A percentile compares a stretch with the other conserved stretches of the same genome.
These are phyloP conservation scores for Metopia argyrocephala DNA, from an alignment of 2,888 invertebrate species.

Conservation along the genomic window DNA sequence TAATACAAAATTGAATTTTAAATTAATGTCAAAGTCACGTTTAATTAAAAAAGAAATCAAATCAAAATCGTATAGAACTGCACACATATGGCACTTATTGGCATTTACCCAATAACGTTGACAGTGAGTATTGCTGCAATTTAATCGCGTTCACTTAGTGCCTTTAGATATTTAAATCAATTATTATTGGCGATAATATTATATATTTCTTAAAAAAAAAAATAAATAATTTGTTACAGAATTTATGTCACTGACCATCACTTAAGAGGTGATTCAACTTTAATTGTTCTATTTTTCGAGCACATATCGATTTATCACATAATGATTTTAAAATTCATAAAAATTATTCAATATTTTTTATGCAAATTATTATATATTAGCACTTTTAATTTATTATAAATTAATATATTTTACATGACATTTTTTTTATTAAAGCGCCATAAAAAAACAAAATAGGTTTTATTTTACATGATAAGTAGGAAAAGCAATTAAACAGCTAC, in stretches of 20 bases:
- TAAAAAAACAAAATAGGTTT: not conserved
- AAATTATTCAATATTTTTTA: not conserved
- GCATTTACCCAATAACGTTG: conserved; percentile 26
- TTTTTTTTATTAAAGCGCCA: not conserved
- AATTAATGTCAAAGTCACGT: conserved; percentile 25
- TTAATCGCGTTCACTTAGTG: not conserved
- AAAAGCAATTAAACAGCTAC: not conserved
- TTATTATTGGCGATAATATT: not conserved
- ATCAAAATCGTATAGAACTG: not conserved
- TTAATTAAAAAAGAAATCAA: conserved; percentile 5
- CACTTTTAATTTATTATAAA: not conserved
- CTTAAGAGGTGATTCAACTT: conserved; percentile 24
- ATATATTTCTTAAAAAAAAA: conserved; percentile 6
- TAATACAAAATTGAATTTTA: not conserved
- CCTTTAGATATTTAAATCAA: not conserved
- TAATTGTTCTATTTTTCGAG: not conserved
- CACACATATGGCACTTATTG: conserved; percentile 11
- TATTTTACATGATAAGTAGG: not conserved
- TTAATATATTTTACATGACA: not conserved
- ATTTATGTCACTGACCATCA: conserved; percentile 13
- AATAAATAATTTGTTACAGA: not conserved
- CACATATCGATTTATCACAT: not conserved
- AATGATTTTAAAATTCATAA: not conserved
- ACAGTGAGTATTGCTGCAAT: not conserved
- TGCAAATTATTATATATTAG: conserved; percentile 17